phyloP scores from a whole-genome alignment of 2,797 vertebrate species.

The Meda fulgida region DNA sequence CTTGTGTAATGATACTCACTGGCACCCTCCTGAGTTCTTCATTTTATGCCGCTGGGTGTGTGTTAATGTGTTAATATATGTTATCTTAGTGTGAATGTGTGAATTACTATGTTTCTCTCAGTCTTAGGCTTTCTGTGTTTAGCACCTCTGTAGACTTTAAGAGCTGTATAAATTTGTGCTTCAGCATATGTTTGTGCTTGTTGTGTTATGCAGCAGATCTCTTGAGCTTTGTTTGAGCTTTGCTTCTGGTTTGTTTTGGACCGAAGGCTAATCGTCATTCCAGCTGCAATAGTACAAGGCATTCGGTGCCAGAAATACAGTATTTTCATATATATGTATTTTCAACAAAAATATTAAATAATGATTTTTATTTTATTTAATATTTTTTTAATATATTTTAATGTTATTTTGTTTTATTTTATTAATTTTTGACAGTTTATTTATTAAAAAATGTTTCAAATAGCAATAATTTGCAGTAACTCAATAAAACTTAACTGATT shows the following conservation, averaged over 20 bases:
- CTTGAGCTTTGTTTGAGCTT: not conserved
- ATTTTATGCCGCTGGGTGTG: not conserved
- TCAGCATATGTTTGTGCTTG: slow-evolving; percentile 5
- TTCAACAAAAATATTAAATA: not conserved
- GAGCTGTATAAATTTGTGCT: slow-evolving; percentile 1
- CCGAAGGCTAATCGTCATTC: not conserved
- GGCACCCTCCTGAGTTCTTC: slow-evolving; percentile 13
- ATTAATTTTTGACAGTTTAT: not conserved
- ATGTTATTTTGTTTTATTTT: not conserved
- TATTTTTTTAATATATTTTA: not conserved
- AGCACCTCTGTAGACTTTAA: not conserved
- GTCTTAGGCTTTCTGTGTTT: slow-evolving; percentile 18
- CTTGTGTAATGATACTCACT: slow-evolving; percentile 30
- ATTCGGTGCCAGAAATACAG: not conserved
- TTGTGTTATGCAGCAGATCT: slow-evolving; percentile 1
- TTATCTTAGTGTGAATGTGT: slow-evolving; percentile 36
- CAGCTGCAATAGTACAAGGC: not conserved
- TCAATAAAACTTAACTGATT: not conserved
- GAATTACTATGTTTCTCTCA: slow-evolving; percentile 4
- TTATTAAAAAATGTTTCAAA: not conserved
- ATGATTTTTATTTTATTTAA: not conserved
- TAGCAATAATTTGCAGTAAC: not conserved
- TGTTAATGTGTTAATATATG: slow-evolving; percentile 12
- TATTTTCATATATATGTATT: not conserved
- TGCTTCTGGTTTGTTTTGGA: slow-evolving; percentile 2